Conservation (phyloP, 2,797 vertebrate genomes). For the Anniella stebbinsi region DNA sequence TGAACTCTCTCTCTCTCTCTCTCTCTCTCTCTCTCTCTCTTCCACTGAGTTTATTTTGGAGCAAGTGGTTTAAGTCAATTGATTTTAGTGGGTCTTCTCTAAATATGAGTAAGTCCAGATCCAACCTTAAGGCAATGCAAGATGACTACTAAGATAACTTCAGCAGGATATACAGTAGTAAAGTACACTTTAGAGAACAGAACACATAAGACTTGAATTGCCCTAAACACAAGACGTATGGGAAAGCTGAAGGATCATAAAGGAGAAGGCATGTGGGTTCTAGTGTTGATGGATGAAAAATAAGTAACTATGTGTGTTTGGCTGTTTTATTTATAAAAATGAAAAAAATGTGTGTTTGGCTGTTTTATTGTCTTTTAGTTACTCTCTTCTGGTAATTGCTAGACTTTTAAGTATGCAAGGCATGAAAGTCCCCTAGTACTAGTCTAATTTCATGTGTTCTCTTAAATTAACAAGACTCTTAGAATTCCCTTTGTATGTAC, state of each 20-base stretch:
- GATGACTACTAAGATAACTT: neutral
- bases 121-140: neutral
- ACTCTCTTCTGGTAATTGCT: slow-evolving; percentile 15
- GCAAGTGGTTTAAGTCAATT: no score
- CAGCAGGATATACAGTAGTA: neutral
- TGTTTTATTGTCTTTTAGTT: neutral
- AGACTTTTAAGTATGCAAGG: slow-evolving; percentile 15
- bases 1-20: no score
- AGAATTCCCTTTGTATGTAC: neutral
- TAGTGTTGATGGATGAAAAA: neutral
- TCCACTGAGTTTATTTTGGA: no score
- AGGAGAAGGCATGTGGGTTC: neutral
- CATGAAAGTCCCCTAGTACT: neutral
- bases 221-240: neutral
- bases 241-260: neutral
- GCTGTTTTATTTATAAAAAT: neutral
- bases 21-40: no score
- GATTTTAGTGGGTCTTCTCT: no score
- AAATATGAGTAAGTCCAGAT: no score
- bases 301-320: neutral
- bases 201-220: neutral
- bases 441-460: neutral
- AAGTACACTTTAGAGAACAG: neutral
- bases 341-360: neutral
- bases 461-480: slow-evolving; percentile 22